Base-by-base conservation (phyloP, 2,797 vertebrate genomes). In the Semotilus atromaculatus region DNA sequence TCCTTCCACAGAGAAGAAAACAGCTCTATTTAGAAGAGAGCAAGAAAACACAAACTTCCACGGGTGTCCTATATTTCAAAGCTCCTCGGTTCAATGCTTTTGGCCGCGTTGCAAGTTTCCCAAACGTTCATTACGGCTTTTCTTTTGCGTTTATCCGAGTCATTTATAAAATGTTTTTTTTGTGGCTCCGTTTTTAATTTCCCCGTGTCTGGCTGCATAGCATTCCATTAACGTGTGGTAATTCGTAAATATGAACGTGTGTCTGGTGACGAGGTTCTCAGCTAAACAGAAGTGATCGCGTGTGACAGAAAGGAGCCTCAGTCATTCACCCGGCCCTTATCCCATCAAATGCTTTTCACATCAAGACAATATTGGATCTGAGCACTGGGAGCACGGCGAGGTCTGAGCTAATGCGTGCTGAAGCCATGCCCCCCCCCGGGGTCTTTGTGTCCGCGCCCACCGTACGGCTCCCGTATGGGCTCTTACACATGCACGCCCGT, bases 311-410 rank as follows among this genome's bases (percentile, higher is more conserved):
- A 73, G 89, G 88, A 86, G 84, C 73, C 83, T 80, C 82, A 88
- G 86, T 89, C 87, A 88, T 89, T 90, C 89, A 86, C 87, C 86
- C 81, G 86, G 80, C 86, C 84, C 86, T 90, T 89, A 91, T 89
- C 86, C 87, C 85, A 86, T 91, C 87, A 90, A 89, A 90, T 87
- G 87, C 87, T 81, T 90, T 88, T 91, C 86, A 89, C 85, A 86
- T 86, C 89, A 55, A 90, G 86, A 90, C 88, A 88, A 86, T 90
- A 88, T 86, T 73, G 78, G 62, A 68, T 72, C 51, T 36, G 75
- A 75, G 72, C 26, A 19, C 45, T 45, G 34, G 29, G 62, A 78
- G 86, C 81, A n/a, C 40, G 4, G 29, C 18, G 78, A 84, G 79
- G 71, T 80, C 85, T 87, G 84, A 86, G 81, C 80, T 83, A 86